Percentiles rank a stretch among this genome's conserved stretches.
Conservation (phyloP, 2,888 invertebrate genomes). For the Aspidiotus destructor region DNA sequence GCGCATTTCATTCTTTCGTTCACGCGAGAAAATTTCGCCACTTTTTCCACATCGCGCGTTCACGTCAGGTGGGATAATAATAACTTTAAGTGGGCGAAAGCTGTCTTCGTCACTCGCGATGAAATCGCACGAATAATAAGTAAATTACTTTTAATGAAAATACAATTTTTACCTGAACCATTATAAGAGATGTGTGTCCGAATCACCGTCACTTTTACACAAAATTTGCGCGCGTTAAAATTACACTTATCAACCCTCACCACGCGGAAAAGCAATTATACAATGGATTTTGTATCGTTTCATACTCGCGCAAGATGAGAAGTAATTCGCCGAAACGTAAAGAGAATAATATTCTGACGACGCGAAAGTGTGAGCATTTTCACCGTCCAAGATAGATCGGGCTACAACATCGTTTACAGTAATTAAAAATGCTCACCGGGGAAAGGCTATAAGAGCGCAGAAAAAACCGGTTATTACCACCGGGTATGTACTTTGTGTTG, state of each 20-base stretch:
- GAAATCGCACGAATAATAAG: no score
- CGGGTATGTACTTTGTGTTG: background rate
- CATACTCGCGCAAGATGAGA: background rate
- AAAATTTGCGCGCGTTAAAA: background rate
- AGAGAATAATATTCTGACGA: no score
- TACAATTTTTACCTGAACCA: no score
- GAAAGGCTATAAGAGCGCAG: background rate
- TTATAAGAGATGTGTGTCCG: no score
- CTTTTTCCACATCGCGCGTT: background rate
- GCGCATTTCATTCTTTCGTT: background rate
- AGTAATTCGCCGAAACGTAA: no score
- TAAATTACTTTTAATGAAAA: no score
- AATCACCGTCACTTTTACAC: background rate
- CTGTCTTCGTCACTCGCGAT: no score
- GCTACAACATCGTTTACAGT: background rate
- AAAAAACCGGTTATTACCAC: constrained; percentile 23
- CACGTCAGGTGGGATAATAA: no score
- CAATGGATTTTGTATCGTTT: background rate
- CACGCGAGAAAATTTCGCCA: background rate
- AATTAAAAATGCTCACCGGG: constrained; percentile 21
- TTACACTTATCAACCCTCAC: background rate
- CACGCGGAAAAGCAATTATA: background rate
- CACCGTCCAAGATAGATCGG: no score
- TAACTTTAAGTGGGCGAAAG: no score
- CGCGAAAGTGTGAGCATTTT: no score